Evolutionary conservation across 2,797 vertebrate genomes (phyloP), one percentile per base, ranked within the genome.

Genomic region (Forpus xanthops): DNA sequence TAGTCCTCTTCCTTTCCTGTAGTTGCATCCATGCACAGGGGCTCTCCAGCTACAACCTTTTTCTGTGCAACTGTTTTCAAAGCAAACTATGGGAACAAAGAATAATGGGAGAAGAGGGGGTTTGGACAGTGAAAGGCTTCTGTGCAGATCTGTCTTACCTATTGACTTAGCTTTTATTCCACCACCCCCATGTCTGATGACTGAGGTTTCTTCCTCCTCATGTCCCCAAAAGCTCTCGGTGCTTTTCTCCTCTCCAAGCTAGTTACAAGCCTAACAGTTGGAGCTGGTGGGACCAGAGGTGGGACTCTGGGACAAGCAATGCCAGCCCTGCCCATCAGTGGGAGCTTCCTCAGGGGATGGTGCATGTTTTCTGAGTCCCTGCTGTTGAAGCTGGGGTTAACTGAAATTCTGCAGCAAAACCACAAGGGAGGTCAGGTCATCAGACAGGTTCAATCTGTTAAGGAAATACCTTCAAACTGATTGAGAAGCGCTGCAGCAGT

Each of bases 11-110:
- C 16, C 25, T 83, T 73, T 79, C 18, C 50, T 62, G 6, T 41
- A 12, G 6, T 21, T 89, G 31, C 5, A 27, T 37, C n/a, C 1
- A 1, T 14, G 55, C 14, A 11, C 0, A 5, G 71, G 3, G 7
- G 21, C 21, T 85, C 27, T 41, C 7, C 31, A 14, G 4, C 0
- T 61, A 27, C 27, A 47, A 37, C 5, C 6, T 62, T 33, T 18
- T 66, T 65, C 44, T 27, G 6, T 45, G 61, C 44, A 72, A 10
- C 21, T 1, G 3, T 70, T 80, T 78, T 33, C 64, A 56, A 42
- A 85, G 47, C 52, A 45, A 74, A 30, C 65, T 31, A 8, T 27
- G 60, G 37, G 65, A 74, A 44, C 5, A 25, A n/a, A 20, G n/a
- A 81, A 25, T 58, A 87, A 30, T 3, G 20, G 28, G 31, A 74